phyloP scores from a whole-genome alignment of 2,113 vertebrate genomes.

The Machaerirhynchus nigripectus region DNA sequence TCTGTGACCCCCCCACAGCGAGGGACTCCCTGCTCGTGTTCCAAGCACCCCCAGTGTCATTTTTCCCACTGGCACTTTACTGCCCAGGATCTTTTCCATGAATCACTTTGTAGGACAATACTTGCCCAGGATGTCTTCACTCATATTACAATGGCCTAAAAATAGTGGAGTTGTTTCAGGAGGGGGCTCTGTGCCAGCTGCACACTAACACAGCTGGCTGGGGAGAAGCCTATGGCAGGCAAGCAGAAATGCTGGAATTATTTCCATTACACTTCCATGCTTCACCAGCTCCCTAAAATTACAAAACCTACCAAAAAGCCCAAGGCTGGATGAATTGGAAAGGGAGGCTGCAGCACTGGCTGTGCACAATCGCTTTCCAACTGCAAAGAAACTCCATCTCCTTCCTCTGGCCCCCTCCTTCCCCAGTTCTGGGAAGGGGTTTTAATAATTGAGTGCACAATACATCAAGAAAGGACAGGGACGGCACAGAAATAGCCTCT shows the following conservation, averaged over 20 bases:
- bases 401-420: background rate
- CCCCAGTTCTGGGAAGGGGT: background rate
- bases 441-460: background rate
- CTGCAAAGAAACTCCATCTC: background rate
- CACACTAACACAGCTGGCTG: background rate
- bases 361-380: background rate
- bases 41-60: background rate
- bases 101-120: background rate
- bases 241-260: background rate
- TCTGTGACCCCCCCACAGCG: fast-evolving
- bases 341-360: background rate
- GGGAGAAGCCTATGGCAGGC: background rate
- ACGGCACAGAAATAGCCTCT: background rate
- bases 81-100: background rate
- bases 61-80: background rate
- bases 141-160: background rate
- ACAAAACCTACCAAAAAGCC: background rate
- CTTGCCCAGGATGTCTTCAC: background rate
- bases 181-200: background rate
- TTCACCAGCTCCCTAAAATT: background rate
- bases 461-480: background rate
- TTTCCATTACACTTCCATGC: background rate
- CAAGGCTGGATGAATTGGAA: background rate
- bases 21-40: background rate
- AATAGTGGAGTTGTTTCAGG: background rate